These are phyloP conservation scores for Irena cyanogastra DNA, from an alignment of 2,113 vertebrate genomes.

Conservation along the genomic window DNA sequence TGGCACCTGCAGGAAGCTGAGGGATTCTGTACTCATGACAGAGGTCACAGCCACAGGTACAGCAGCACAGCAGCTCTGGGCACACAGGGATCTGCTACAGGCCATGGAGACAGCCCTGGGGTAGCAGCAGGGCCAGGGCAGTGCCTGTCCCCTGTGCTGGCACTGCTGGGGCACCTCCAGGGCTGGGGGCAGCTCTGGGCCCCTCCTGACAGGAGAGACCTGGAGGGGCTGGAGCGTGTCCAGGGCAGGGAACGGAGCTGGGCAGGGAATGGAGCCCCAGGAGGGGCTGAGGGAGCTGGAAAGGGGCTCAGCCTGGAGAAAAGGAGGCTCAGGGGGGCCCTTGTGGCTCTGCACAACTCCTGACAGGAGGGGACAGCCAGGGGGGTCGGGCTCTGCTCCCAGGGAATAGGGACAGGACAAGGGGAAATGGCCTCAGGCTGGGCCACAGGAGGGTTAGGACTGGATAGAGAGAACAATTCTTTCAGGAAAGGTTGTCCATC, in stretches of 20 bases:
- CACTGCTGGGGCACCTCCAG: neutral
- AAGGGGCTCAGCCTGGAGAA: neutral
- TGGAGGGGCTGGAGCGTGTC: neutral
- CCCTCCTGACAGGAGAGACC: neutral
- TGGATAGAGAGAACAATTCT: neutral
- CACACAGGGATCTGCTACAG: neutral
- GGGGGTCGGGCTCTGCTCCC: neutral
- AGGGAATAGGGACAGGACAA: neutral
- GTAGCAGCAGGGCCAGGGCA: neutral
- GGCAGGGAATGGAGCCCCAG: neutral
- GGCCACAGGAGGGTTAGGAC: neutral
- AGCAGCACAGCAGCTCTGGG: neutral
- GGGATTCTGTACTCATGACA: neutral
- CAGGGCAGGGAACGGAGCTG: neutral
- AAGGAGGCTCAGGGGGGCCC: neutral
- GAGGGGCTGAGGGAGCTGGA: neutral
- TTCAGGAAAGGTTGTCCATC: neutral
- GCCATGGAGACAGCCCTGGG: neutral
- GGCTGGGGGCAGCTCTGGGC: neutral
- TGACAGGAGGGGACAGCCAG: neutral
- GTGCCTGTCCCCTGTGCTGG: neutral
- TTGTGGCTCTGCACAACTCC: neutral
- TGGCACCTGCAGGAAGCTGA: rapidly evolving
- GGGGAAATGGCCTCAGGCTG: neutral
- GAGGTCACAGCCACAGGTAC: rapidly evolving